Conservation (phyloP, 2,113 vertebrate genomes). For the Pyrgilauda ruficollis region DNA sequence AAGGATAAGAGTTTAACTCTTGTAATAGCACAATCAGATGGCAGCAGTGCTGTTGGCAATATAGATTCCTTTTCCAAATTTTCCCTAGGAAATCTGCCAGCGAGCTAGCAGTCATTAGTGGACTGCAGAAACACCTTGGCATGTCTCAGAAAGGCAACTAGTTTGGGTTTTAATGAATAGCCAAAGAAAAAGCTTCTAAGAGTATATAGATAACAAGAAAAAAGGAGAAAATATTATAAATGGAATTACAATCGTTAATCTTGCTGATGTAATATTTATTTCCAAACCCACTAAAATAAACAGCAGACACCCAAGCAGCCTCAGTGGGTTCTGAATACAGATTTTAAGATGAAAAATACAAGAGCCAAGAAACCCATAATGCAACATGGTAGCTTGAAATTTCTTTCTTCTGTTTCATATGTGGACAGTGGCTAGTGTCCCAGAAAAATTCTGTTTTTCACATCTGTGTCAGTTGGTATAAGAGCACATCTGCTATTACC, state of each 20-base stretch:
- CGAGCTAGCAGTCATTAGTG: not conserved
- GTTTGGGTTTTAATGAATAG: not conserved
- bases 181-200: not conserved
- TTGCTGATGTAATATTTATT: not conserved
- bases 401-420: not conserved
- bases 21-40: not conserved
- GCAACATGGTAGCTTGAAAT: not conserved
- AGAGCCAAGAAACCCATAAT: not conserved
- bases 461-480: not conserved
- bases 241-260: not conserved
- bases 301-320: not conserved
- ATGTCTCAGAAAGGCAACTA: not conserved
- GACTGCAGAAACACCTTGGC: not conserved
- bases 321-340: not conserved
- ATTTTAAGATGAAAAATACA: not conserved
- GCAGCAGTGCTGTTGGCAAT: not conserved
- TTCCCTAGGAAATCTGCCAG: not conserved
- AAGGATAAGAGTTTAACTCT: not conserved
- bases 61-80: not conserved
- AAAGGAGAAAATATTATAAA: not conserved
- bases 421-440: not conserved
- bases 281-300: not conserved
- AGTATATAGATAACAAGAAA: not conserved
- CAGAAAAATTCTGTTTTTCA: not conserved
- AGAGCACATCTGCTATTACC: not conserved